These are phyloP conservation scores for Gracilinanus agilis DNA, from an alignment of 2,113 vertebrate genomes.

Conservation along the genomic window DNA sequence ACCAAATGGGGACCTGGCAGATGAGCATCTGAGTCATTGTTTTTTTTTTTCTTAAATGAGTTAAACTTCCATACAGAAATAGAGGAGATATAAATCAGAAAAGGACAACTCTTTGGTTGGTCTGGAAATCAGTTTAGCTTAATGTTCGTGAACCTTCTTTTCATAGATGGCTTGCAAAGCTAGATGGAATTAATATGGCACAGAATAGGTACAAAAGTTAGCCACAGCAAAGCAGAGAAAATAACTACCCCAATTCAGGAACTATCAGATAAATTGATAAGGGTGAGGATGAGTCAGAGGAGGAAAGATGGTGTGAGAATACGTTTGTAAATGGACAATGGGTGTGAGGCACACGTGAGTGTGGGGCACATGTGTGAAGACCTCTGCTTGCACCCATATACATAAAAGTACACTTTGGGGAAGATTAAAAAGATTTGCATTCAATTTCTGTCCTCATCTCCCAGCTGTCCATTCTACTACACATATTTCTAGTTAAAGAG, in stretches of 20 bases:
- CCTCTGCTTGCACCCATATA: not conserved
- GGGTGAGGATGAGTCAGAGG: not conserved
- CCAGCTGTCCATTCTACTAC: not conserved
- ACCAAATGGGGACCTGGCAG: not conserved
- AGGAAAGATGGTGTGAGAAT: not conserved
- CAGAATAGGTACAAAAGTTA: not conserved
- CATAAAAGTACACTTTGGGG: not conserved
- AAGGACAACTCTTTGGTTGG: not conserved
- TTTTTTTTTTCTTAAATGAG: not conserved
- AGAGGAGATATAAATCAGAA: not conserved
- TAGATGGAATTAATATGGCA: not conserved
- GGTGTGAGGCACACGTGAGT: not conserved
- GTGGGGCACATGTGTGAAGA: not conserved
- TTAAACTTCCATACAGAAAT: not conserved
- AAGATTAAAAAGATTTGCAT: not conserved
- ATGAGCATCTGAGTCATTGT: not conserved
- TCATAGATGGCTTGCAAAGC: not conserved
- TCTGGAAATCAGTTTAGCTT: not conserved
- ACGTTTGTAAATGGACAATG: not conserved
- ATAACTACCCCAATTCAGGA: not conserved
- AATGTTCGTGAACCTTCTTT: not conserved
- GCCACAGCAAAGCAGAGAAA: not conserved
- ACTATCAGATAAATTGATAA: not conserved
- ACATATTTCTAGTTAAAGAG: not conserved
- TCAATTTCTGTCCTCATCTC: not conserved